These are phyloP conservation scores for Platichthys stellatus DNA, from an alignment of 2,113 vertebrate genomes.

Conservation along the genomic window DNA sequence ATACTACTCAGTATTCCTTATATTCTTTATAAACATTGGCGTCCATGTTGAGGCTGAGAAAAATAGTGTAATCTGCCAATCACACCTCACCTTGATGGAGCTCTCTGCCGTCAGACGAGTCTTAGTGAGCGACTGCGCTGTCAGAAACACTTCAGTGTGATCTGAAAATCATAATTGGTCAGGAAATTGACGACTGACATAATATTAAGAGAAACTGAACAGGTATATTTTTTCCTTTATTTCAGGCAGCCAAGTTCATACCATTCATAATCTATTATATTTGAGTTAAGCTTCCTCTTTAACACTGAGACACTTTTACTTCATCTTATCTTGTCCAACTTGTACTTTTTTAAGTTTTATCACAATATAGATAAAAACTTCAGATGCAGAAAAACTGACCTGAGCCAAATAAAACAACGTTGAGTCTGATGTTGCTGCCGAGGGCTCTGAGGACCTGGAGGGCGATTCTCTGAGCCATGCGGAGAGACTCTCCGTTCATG, in stretches of 20 bases:
- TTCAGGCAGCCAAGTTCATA: too few relatives aligned
- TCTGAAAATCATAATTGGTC: conserved; percentile 61
- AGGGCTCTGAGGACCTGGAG: conserved; percentile 74
- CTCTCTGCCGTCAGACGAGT: conserved; percentile 48
- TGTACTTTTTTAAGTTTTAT: too few relatives aligned
- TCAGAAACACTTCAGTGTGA: conserved; percentile 83
- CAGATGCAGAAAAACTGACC: conserved; percentile 65
- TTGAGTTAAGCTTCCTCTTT: neutral
- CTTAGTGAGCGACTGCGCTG: conserved; percentile 56
- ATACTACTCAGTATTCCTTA: too few relatives aligned
- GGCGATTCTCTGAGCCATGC: conserved; percentile 80
- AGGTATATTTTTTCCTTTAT: neutral
- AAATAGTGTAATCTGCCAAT: neutral
- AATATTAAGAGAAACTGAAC: neutral
- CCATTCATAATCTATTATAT: too few relatives aligned
- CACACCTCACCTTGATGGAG: conserved; percentile 82
- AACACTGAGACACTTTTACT: too few relatives aligned
- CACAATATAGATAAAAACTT: too few relatives aligned
- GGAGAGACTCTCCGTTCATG: conserved; percentile 81
- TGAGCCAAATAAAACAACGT: conserved; percentile 85
- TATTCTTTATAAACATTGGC: too few relatives aligned
- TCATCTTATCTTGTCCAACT: too few relatives aligned
- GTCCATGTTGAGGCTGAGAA: too few relatives aligned
- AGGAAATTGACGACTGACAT: neutral
- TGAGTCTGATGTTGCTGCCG: conserved; percentile 73